A percentile compares a stretch with the other conserved stretches of the same genome.
phyloP scores from a whole-genome alignment of 1,140 invertebrate species.

The Samia ricini region DNA sequence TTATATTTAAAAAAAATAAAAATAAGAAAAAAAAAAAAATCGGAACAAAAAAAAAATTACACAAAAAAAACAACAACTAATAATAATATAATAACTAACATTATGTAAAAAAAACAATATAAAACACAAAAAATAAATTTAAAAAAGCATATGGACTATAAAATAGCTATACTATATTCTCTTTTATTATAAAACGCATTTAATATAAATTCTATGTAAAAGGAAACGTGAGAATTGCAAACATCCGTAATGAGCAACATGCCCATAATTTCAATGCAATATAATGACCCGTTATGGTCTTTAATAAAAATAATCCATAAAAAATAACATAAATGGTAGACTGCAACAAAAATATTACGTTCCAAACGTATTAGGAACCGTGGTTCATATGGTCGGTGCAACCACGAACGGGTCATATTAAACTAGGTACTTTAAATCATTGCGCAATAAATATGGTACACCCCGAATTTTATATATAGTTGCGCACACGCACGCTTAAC shows the following conservation, averaged over 20 bases:
- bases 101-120: too few relatives aligned
- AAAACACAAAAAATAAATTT: too few relatives aligned
- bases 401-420: background rate
- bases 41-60: too few relatives aligned
- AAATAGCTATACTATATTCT: too few relatives aligned
- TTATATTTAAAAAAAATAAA: too few relatives aligned
- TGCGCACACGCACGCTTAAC: conserved; percentile 55
- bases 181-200: too few relatives aligned
- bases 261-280: conserved; percentile 53
- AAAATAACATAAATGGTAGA: conserved; percentile 56
- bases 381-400: background rate
- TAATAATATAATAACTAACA: too few relatives aligned
- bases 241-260: conserved; percentile 56
- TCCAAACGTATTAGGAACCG: conserved; percentile 1
- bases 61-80: too few relatives aligned
- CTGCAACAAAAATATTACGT: conserved; percentile 65
- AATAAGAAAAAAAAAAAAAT: too few relatives aligned
- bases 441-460: conserved; percentile 70
- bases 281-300: conserved; percentile 61
- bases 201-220: conserved; percentile 13
- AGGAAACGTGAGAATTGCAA: conserved; percentile 64
- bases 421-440: background rate
- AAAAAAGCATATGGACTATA: too few relatives aligned
- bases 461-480: conserved; percentile 61
- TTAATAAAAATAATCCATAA: conserved; percentile 70